Evolutionary conservation across 2,888 invertebrate genomes (phyloP), one percentile per base, ranked within the genome.

Genomic region (Melieria omissa): DNA sequence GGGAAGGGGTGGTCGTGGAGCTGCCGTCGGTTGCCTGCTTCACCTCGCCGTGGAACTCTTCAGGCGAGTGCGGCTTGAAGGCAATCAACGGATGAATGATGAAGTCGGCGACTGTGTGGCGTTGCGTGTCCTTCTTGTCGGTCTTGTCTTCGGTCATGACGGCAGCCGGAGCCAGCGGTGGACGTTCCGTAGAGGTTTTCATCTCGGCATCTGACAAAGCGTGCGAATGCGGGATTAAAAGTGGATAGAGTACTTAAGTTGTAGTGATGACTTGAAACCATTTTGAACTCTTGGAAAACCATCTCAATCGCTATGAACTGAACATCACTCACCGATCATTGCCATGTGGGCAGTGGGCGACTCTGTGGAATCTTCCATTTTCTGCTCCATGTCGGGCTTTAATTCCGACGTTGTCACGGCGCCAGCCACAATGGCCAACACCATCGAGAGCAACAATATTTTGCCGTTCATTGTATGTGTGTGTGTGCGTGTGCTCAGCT

Each of bases 51-150:
- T 63, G 52, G 0, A 78, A 77, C 5, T 81, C 81, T 3, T 76
- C 75, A 0, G 77, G 76, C 41, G 74, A 72, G 8, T 84, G 79
- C 0, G 85, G 83, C 75, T 82, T 85, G 41, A 84, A 80, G 4
- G 84, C 84, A 63, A 84, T 84, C 71, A 84, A 52, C 0, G 84
- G 84, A 70, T 84, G 84, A 7, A 84, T 84, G 12, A 84, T 81
- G 42, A 83, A 85, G 60, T 84, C 84, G 9, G 84, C 85, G 5
- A 84, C 80, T 5, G 85, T 83, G n/a, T 85, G 85, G 0, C 79
- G 79, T 16, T 78, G 78, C 0, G 74, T 70, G 4, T 75, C 71
- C 10, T 67, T 68, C 14, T 54, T 6, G 7, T 52, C 41, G 12
- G 14, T 16, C 8, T 49, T 45, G n/a, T 4, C 29, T 1, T 71